Conservation (phyloP, 2,797 vertebrate genomes). For the Delichon dasypus region DNA sequence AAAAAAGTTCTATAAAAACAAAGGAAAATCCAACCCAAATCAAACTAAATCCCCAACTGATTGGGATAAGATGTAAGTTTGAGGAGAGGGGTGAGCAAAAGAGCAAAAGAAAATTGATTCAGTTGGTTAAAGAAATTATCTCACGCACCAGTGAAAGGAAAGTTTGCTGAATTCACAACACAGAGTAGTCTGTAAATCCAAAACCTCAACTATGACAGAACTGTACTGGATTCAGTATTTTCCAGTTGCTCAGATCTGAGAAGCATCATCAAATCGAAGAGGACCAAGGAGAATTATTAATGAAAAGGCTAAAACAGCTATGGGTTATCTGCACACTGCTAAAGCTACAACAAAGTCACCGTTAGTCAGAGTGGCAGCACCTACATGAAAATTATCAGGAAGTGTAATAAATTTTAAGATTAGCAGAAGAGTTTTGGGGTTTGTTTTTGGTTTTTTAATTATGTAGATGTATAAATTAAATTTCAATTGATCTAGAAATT, state of each 20-base stretch:
- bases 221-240: neutral
- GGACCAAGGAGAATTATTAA: neutral
- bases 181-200: neutral
- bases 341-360: neutral
- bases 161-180: neutral
- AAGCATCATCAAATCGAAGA: neutral
- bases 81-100: neutral
- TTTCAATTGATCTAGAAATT: neutral
- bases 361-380: neutral
- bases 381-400: neutral
- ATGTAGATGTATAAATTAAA: neutral
- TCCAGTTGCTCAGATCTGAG: neutral
- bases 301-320: neutral
- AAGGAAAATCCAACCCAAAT: neutral
- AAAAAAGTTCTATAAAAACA: neutral
- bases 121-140: neutral
- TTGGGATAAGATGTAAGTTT: neutral
- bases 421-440: neutral
- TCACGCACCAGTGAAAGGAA: neutral
- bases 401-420: neutral
- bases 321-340: neutral
- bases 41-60: fast-evolving
- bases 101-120: neutral
- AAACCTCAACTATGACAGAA: neutral
- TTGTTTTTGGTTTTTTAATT: neutral